Conservation (phyloP, 2,888 invertebrate species). For the Drosophila robusta region DNA sequence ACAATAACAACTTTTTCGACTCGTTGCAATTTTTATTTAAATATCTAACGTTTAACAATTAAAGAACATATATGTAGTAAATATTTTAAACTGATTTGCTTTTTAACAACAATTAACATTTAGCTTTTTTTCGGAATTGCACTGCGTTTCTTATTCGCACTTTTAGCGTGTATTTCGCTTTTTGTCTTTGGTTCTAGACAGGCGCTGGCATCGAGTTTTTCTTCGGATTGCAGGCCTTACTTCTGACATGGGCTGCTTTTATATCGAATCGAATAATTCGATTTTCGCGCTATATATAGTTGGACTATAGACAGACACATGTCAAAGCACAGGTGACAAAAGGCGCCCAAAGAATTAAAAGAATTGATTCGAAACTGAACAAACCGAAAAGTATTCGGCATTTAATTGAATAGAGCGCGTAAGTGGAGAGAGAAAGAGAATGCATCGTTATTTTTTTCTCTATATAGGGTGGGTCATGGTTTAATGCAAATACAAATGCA, state of each 20-base stretch:
- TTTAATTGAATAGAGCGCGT: constrained; percentile 38
- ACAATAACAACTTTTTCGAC: constrained; percentile 48
- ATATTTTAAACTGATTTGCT: constrained; percentile 32
- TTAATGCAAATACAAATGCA: neutral
- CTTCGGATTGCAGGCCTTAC: constrained; percentile 44
- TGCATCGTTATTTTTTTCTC: constrained; percentile 8
- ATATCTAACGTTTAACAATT: constrained; percentile 62
- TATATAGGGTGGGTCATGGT: constrained; percentile 28
- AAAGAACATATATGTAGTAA: constrained; percentile 33
- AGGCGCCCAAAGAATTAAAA: constrained; percentile 14
- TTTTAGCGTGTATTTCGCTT: constrained; percentile 37
- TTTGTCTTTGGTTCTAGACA: constrained; percentile 30
- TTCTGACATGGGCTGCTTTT: constrained; percentile 47
- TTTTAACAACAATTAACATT: constrained; percentile 59
- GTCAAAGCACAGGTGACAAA: constrained; percentile 15
- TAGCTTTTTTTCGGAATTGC: constrained; percentile 29
- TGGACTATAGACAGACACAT: constrained; percentile 18
- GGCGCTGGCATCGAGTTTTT: constrained; percentile 59
- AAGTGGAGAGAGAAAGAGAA: constrained; percentile 5
- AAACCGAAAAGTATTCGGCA: constrained; percentile 49
- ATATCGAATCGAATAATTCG: constrained; percentile 34
- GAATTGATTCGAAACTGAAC: constrained; percentile 16
- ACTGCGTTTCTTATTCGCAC: constrained; percentile 48
- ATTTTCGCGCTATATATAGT: constrained; percentile 56
- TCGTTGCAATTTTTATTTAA: constrained; percentile 16